These are phyloP conservation scores for Lumbricus terrestris DNA, from an alignment of 2,888 invertebrate species.

Conservation along the genomic window DNA sequence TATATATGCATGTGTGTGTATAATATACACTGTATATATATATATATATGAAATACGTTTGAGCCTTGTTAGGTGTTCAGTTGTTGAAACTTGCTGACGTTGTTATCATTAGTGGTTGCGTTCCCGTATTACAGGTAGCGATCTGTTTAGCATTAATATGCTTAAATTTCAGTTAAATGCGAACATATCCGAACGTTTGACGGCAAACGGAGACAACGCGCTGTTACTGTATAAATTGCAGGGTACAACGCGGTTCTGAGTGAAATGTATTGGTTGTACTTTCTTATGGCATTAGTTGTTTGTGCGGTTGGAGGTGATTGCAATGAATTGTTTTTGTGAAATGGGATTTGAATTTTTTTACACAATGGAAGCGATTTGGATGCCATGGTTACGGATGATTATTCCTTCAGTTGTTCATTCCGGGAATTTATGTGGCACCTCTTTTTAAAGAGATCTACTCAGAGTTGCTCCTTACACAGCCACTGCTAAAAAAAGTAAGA, in stretches of 20 bases:
- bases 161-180: neutral
- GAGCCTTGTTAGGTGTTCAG: neutral
- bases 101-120: neutral
- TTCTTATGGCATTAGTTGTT: neutral
- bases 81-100: neutral
- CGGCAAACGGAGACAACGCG: neutral
- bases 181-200: neutral
- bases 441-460: too few species aligned
- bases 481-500: too few species aligned
- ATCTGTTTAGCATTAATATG: neutral
- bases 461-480: too few species aligned
- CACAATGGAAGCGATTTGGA: neutral
- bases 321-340: neutral
- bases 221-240: neutral
- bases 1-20: neutral
- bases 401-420: too few species aligned
- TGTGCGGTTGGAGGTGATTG: neutral
- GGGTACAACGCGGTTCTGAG: neutral
- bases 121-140: neutral
- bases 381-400: neutral
- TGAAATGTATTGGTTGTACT: neutral
- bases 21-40: neutral
- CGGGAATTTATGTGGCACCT: too few species aligned
- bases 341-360: neutral
- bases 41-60: neutral